phyloP scores from a whole-genome alignment of 2,888 invertebrate species.

The Cryptocephalus moraei region DNA sequence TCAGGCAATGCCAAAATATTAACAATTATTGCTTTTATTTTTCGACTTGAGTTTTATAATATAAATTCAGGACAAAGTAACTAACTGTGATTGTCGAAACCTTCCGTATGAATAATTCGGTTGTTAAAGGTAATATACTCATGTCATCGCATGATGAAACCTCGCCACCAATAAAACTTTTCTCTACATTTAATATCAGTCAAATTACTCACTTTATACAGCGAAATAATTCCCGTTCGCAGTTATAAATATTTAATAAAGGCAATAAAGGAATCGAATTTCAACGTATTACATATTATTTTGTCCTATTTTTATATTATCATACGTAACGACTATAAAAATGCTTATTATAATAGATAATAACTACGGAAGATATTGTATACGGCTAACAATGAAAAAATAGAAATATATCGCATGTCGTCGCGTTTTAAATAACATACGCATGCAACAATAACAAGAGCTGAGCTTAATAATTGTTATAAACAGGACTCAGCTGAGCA shows the following conservation, averaged over 20 bases:
- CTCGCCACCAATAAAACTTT: no score
- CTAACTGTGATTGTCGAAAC: no score
- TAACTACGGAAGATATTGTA: neutral
- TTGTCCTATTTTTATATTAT: slow-evolving; percentile 11
- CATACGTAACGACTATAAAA: neutral
- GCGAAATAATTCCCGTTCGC: no score
- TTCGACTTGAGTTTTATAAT: no score
- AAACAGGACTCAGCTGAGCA: slow-evolving; percentile 29
- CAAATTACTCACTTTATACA: no score
- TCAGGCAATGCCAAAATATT: slow-evolving; percentile 1
- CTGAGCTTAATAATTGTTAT: slow-evolving; percentile 25
- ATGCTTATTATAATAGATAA: neutral
- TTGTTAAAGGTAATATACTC: no score
- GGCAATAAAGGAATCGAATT: slow-evolving; percentile 6
- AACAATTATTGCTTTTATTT: slow-evolving; percentile 13
- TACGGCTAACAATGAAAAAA: slow-evolving; percentile 12
- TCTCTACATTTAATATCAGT: no score
- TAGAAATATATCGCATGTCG: slow-evolving; percentile 29
- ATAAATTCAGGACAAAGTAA: no score
- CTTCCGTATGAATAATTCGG: no score
- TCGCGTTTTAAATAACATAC: slow-evolving; percentile 19
- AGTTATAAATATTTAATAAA: no score
- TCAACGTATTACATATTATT: slow-evolving; percentile 8
- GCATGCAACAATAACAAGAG: slow-evolving; percentile 22
- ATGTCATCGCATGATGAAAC: no score